Conservation (phyloP, 2,888 invertebrate genomes). For the Temnothorax unifasciatus region DNA sequence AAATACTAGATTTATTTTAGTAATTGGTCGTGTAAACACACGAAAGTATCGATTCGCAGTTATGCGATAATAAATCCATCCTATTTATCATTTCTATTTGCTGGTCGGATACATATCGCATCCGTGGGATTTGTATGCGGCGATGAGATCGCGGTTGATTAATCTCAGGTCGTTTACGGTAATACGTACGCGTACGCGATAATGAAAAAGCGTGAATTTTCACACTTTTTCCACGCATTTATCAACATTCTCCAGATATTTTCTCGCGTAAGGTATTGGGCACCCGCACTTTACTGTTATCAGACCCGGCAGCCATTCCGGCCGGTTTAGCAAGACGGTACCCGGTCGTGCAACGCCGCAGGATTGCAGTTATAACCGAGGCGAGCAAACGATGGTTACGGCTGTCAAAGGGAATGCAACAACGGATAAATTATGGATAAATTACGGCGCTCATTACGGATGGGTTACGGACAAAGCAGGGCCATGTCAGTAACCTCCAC, state of each 20-base stretch:
- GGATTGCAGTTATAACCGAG: conserved; percentile 17
- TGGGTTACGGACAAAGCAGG: conserved; percentile 31
- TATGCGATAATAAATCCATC: not conserved
- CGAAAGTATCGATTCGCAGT: not conserved
- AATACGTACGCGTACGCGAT: not conserved
- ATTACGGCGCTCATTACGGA: conserved; percentile 37
- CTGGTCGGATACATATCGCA: not conserved
- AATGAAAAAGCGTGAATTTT: conserved; percentile 27
- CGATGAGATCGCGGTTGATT: conserved; percentile 30
- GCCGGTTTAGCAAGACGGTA: conserved; percentile 54
- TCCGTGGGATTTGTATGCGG: not conserved
- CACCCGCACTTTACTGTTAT: conserved; percentile 56
- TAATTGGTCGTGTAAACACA: not conserved
- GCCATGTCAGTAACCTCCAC: conserved; percentile 43
- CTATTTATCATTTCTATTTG: conserved; percentile 22
- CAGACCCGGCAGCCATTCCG: conserved; percentile 40
- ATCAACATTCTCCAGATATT: conserved; percentile 18
- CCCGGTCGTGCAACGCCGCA: conserved; percentile 40
- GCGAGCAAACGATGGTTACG: conserved; percentile 11
- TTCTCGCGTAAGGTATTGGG: conserved; percentile 8
- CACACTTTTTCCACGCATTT: conserved; percentile 5
- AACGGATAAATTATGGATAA: conserved; percentile 44
- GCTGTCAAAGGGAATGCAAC: conserved; percentile 46
- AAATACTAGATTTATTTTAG: conserved; percentile 6
- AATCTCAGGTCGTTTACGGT: conserved; percentile 6